Conservation (phyloP, 2,888 invertebrate species). For the Micoletzkya japonica region DNA sequence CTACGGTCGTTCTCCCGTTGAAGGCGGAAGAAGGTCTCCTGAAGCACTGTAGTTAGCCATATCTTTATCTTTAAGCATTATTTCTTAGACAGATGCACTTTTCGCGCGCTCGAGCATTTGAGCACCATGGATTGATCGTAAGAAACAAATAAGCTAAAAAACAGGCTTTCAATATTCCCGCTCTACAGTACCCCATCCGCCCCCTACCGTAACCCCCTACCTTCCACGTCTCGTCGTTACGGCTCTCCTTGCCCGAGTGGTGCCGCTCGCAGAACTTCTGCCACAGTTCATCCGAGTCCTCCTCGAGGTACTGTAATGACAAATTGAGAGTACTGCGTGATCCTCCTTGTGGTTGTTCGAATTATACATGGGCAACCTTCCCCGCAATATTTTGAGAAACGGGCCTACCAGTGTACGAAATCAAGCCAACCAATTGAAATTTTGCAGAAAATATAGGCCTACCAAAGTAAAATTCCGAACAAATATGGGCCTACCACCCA, state of each 20-base stretch:
- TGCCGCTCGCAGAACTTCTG: slow-evolving; percentile 79
- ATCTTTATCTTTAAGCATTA: neutral
- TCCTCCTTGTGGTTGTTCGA: neutral
- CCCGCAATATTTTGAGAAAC: too few relatives aligned
- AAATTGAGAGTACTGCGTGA: too few relatives aligned
- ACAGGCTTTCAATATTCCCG: too few relatives aligned
- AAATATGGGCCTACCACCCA: too few relatives aligned
- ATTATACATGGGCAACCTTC: too few relatives aligned
- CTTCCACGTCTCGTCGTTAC: slow-evolving; percentile 86
- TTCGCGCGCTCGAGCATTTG: too few relatives aligned
- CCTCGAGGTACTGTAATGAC: slow-evolving; percentile 76
- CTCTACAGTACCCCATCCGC: slow-evolving; percentile 74
- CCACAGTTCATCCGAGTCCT: slow-evolving; percentile 88
- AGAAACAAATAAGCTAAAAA: too few relatives aligned
- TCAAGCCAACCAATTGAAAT: neutral
- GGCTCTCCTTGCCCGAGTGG: slow-evolving; percentile 74
- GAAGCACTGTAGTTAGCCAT: too few relatives aligned
- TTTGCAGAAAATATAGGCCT: too few relatives aligned
- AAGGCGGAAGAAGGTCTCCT: slow-evolving; percentile 15
- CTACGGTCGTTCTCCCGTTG: slow-evolving; percentile 81
- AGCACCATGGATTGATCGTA: too few relatives aligned
- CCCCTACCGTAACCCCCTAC: slow-evolving; percentile 72
- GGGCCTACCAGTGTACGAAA: too few relatives aligned
- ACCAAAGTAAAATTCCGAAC: too few relatives aligned
- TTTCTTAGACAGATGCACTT: neutral